Evolutionary conservation across 2,113 vertebrate genomes (phyloP).

Genomic region (Numenius arquata): DNA sequence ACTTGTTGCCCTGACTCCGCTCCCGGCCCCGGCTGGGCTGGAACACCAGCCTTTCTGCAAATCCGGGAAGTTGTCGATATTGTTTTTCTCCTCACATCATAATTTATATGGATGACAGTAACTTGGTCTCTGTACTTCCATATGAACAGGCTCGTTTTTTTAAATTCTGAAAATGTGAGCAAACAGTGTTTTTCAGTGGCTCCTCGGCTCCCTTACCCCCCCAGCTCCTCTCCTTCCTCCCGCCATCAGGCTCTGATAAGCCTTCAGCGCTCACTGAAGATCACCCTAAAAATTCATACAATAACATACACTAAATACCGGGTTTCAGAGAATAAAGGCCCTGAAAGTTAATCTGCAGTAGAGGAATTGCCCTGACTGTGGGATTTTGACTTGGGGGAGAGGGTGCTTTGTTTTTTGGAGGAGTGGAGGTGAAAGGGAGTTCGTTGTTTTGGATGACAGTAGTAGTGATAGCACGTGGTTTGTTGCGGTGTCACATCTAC

Average conservation of each 20-base stretch:
- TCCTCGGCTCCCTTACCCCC: not conserved
- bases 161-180: not conserved
- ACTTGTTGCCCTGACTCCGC: not conserved
- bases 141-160: not conserved
- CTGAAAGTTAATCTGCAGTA: not conserved
- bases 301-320: no score
- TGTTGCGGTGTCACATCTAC: not conserved
- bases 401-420: not conserved
- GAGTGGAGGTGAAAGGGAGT: not conserved
- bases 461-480: no score
- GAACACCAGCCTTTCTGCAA: not conserved
- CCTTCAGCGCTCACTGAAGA: not conserved
- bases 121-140: not conserved
- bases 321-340: not conserved
- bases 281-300: not conserved
- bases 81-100: not conserved
- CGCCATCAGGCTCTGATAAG: not conserved
- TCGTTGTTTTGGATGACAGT: not conserved
- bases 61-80: not conserved
- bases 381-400: not conserved
- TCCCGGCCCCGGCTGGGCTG: not conserved
- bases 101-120: not conserved
- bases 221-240: not conserved
- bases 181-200: not conserved
- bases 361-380: not conserved